Conservation (phyloP, 2,113 vertebrate species). For the Menura novaehollandiae region DNA sequence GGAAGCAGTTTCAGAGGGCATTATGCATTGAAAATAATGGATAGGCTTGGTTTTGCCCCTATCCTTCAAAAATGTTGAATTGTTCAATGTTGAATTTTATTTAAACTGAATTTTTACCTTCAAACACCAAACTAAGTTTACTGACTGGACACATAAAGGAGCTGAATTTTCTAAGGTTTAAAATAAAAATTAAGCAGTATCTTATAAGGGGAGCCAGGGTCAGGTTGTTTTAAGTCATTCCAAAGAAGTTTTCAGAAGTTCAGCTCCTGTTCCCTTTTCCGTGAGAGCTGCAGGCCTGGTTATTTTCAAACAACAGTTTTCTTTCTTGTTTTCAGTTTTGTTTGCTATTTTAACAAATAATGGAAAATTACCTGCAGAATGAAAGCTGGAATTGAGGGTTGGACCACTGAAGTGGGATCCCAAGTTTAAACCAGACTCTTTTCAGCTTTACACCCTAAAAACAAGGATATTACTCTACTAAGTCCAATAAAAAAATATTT, state of each 20-base stretch:
- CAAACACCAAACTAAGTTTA: neutral
- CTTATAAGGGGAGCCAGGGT: neutral
- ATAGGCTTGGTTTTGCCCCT: neutral
- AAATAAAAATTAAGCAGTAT: conserved; percentile 10
- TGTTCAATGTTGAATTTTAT: neutral
- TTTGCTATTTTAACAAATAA: conserved; percentile 19
- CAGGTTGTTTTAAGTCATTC: neutral
- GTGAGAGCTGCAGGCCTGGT: neutral
- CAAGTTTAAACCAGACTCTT: neutral
- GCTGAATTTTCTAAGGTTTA: neutral
- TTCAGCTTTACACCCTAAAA: neutral
- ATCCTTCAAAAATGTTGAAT: neutral
- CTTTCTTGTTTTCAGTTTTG: neutral
- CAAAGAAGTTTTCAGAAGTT: neutral
- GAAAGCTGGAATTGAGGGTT: neutral
- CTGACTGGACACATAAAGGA: neutral
- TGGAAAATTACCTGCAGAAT: neutral
- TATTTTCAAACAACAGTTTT: conserved; percentile 19
- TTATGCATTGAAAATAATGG: neutral
- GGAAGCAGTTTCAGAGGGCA: neutral
- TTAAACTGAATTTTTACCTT: neutral
- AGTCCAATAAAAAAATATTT: neutral
- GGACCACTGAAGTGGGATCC: neutral
- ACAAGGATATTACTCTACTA: neutral
- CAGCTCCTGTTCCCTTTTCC: neutral